Base-by-base conservation (phyloP, 2,888 invertebrate species). In the Ectropis crepuscularia region DNA sequence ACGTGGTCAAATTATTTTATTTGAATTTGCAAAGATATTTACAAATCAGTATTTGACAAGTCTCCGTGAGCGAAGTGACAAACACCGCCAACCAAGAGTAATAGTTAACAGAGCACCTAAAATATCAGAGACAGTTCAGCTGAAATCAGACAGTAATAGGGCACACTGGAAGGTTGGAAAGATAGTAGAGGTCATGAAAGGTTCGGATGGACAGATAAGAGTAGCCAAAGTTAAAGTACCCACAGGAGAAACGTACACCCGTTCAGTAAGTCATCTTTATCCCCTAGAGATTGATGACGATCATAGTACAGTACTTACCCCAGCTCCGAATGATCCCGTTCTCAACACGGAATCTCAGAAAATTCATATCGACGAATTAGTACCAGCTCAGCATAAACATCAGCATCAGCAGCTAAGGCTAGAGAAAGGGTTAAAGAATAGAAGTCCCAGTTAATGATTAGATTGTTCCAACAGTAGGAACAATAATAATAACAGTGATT, bases 91-190 rank as follows among this genome's bases (percentile, higher is more conserved):
- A n/a, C 57, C 57, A 2, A 38, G 46, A 11, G 46, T 41, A 5
- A 57, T 0, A 2, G 8, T 45, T 11, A 2, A n/a, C 6, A 4
- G 9, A 9, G 6, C 2, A 11, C 61, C 61, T 6, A 0, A 12
- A 6, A 8, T 12, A 5, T 61, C 57, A 6, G 45, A 67, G 0
- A 46, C 67, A 4, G 66, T 68, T 0, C 66, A 69, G 10, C 59
- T 68, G 1, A 66, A 71, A 11, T 54, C 37, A 8, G 67, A 64
- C 0, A 6, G 10, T 0, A 59, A 64, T 37, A 67, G 16, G 16
- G 16, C 16, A 28, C 16, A 45, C 9, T 71, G 71, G 71, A 69
- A 63, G 28, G 68, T 71, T 8, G 69, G 67, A 0, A 69, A 61
- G 47, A 66, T 69, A 0, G 12, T 43, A 0, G 8, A 37, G 0